phyloP scores from a whole-genome alignment of 1,140 invertebrate genomes.

The Calephelis virginiensis region DNA sequence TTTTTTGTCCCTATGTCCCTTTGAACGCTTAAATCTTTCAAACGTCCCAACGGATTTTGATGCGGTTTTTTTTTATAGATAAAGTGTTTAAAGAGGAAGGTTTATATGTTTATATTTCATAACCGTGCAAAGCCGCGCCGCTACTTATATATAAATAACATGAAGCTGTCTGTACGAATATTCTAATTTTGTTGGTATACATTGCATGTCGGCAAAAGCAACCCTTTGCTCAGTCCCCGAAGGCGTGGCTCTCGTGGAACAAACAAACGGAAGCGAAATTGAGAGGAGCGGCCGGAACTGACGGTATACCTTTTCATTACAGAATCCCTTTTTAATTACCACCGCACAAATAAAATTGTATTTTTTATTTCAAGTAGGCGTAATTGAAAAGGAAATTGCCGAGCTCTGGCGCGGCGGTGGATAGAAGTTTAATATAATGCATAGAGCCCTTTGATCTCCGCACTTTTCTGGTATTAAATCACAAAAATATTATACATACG shows the following conservation, averaged over 20 bases:
- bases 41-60: too few species aligned
- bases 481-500: constrained; percentile 48
- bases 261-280: constrained; percentile 76
- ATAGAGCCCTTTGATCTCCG: constrained; percentile 74
- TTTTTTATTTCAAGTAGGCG: constrained; percentile 76
- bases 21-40: too few species aligned
- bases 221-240: constrained; percentile 63
- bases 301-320: constrained; percentile 76
- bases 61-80: too few species aligned
- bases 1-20: too few species aligned
- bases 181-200: constrained; percentile 47
- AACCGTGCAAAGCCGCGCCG: too few species aligned
- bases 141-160: neutral
- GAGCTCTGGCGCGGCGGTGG: constrained; percentile 57
- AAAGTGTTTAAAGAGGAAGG: too few species aligned
- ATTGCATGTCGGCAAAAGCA: constrained; percentile 40
- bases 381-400: constrained; percentile 78
- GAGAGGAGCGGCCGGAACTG: constrained; percentile 71
- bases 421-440: constrained; percentile 77
- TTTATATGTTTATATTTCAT: too few species aligned
- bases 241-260: constrained; percentile 64
- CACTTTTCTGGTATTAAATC: constrained; percentile 66
- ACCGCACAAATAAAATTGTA: constrained; percentile 75
- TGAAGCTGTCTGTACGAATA: constrained; percentile 27
- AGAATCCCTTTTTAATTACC: constrained; percentile 78